Evolutionary conservation across 2,113 vertebrate genomes (phyloP), one percentile per base, ranked within the genome.

Genomic region (Sminthopsis crassicaudata): DNA sequence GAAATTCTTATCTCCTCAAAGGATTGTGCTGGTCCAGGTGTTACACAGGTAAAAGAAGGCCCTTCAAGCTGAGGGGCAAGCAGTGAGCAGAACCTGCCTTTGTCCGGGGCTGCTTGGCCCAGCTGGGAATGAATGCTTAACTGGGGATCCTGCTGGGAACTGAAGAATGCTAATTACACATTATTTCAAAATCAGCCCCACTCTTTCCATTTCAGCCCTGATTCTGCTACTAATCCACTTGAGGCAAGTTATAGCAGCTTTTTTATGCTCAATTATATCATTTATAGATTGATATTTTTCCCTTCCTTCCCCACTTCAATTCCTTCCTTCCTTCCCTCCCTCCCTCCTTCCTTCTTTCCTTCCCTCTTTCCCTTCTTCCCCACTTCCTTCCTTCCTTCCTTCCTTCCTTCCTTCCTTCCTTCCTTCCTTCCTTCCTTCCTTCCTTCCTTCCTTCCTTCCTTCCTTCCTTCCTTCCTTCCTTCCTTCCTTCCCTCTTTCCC

Each of bases 341-440:
- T 16, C 19, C 53, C 53, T 19, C 14, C 52, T 9, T 53, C 19
- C 8, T 50, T 50, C 11, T 16, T 9, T 53, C 52, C 14, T 53
- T 53, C 4, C 52, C 52, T 53, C 14, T 9, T 9, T 53, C 52
- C 52, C 3, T 53, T 53, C 8, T 9, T 53, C 52, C 52, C 12
- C 0, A 0, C 19, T 19, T 19, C 19, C 2, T 14, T 19, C 19
- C 19, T 1, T 16, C 11, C 8, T 9, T 16, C 14, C 14, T 16
- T 16, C 14, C 55, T 12, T 5, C 6, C 30, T 19, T 16, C 36
- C 12, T 1, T n/a, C 6, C 4, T 14, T 19, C 36, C 36, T n/a
- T 22, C 26, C 25, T 4, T 55, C 54, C 24, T 8, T 25, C 8
- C 24, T 6, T 55, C 24, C 54, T 24, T 25, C 8, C 3, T 7